Evolutionary conservation across 2,888 invertebrate genomes (phyloP).

Genomic region (Scelioninae gen. 2): DNA sequence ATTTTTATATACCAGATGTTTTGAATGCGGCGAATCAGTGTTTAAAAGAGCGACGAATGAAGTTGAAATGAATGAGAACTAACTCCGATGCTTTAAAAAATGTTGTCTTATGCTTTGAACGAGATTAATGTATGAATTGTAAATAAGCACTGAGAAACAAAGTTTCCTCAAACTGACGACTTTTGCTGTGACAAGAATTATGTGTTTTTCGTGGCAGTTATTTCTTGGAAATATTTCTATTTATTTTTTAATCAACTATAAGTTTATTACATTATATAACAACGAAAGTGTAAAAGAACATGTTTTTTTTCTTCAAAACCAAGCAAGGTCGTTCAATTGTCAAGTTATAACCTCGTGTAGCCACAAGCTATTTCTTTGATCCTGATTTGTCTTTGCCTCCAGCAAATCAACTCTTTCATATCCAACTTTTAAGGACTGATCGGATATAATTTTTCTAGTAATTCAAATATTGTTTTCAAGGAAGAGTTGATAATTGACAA

Average conservation of each 20-base stretch:
- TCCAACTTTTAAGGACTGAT: constrained; percentile 27
- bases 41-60: constrained; percentile 32
- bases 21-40: no score
- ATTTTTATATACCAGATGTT: no score
- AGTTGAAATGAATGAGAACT: constrained; percentile 55
- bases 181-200: no score
- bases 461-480: no score
- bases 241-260: constrained; percentile 28
- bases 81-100: constrained; percentile 36
- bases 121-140: no score
- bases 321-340: constrained; percentile 45
- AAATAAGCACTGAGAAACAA: no score
- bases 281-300: constrained; percentile 18
- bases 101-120: constrained; percentile 17
- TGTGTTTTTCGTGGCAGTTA: no score
- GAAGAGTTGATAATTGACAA: no score
- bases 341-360: constrained; percentile 29
- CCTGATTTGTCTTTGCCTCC: constrained; percentile 31
- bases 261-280: constrained; percentile 6
- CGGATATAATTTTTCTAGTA: no score
- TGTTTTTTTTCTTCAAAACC: constrained; percentile 13
- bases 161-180: no score
- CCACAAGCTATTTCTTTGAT: constrained; percentile 43
- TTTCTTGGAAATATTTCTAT: no score
- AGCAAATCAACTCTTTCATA: constrained; percentile 39